Evolutionary conservation across 1,140 invertebrate genomes (phyloP), one percentile per base, ranked within the genome.

Genomic region (Bombus pascuorum): DNA sequence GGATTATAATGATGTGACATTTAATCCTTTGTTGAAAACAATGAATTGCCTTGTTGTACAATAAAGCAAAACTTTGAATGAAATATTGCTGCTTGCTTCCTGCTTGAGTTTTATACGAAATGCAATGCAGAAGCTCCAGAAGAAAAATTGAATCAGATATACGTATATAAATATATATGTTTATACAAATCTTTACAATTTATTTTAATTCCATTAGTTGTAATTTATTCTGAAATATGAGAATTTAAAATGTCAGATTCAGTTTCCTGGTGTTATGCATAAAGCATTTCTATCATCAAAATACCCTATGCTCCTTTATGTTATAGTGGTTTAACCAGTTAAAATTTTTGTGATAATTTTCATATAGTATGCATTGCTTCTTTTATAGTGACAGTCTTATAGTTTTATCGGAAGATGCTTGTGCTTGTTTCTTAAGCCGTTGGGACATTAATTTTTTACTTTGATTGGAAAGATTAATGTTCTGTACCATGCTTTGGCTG

Each of bases 21-120:
- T 93, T 92, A 93, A 93, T 94, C 92, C 90, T 94, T 91, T 95
- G 94, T 95, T 94, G 86, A 92, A 93, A 91, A 94, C 90, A 87
- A 91, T 93, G 89, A 94, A 94, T 93, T 94, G 93, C 92, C 93
- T 94, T 94, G 92, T 94, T 94, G 90, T 94, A 93, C 91, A 94
- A 94, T 94, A 94, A 95, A 94, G 90, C 89, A 87, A 92, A 94
- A 93, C 88, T 90, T 92, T 94, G 89, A 94, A 93, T 91, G 87
- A 93, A 93, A 92, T 88, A 91, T 86, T 87, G 91, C 91, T 91
- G 91, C 93, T 93, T 94, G 92, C 92, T 93, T 93, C 81, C 87
- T 92, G 93, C 93, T 93, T 92, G 88, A 91, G 78, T 91, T 92
- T 93, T 91, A 73, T 86, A 85, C 42, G 75, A 83, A 89, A 81